These are phyloP conservation scores for Nomada fabriciana DNA, from an alignment of 2,888 invertebrate species.

Conservation along the genomic window DNA sequence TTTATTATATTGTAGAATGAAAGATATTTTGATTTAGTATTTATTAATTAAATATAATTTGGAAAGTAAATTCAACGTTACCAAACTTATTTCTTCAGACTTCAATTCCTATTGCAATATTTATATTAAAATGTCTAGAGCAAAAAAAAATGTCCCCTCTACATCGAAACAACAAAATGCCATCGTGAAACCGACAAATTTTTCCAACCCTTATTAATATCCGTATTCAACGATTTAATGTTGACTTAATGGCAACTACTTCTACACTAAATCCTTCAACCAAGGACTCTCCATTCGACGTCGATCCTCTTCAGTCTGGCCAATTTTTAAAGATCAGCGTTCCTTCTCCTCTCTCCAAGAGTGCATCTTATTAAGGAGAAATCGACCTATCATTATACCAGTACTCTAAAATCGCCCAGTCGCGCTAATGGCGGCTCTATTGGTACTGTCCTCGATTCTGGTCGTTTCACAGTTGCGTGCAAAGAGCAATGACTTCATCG, in stretches of 20 bases:
- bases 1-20: no score
- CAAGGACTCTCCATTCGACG: not conserved
- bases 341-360: not conserved
- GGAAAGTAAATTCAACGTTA: no score
- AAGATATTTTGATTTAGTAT: not conserved
- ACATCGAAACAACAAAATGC: no score
- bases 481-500: slow-evolving; percentile 2
- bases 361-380: slow-evolving; percentile 1
- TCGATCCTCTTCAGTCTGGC: not conserved
- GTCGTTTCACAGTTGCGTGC: slow-evolving; percentile 8
- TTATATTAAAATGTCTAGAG: no score
- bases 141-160: no score
- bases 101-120: no score
- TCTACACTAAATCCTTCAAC: not conserved
- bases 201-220: no score
- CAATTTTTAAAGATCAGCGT: not conserved
- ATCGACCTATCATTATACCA: slow-evolving; percentile 6
- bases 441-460: not conserved
- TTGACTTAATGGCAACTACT: not conserved
- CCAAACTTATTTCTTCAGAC: no score
- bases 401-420: not conserved
- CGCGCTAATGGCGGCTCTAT: slow-evolving; percentile 19
- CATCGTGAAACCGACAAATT: no score
- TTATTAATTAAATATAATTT: not conserved
- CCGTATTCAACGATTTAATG: not conserved